Evolutionary conservation across 2,113 vertebrate genomes (phyloP), one percentile per base, ranked within the genome.

Genomic region (Shinisaurus crocodilurus): DNA sequence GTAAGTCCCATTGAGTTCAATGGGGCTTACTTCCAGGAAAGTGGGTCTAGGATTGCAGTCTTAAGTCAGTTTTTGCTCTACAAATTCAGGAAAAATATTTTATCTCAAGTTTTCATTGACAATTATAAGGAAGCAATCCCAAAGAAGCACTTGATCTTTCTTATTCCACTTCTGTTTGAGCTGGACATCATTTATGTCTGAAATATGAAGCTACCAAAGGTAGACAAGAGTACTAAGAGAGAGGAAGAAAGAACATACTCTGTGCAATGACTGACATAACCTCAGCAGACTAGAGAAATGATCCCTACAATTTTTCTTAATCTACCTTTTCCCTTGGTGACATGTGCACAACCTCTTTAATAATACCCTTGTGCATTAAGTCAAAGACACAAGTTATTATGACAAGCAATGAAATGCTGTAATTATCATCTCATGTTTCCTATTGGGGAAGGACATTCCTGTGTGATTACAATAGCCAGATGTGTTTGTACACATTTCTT

Each of bases 391-490:
- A 90, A 88, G 84, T 79, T 93, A 94, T 95, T 93, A 93, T 92
- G 92, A 81, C 90, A 67, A 94, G 87, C 86, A 95, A 94, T 74
- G 70, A 95, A 96, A 94, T 34, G 57, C 91, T 93, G 89, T 94
- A 93, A 94, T 93, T 82, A 88, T 40, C 85, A 43, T 90, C 67
- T 95, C 86, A 88, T 54, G 57, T 94, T 93, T 94, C 86, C 90
- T 95, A 88, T 86, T 86, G 92, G 92, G 94, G 86, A 96, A 95
- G 93, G 93, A 92, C 84, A 92, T 93, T 91, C 81, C 76, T 85
- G 69, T 95, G 87, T 63, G 86, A 60, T 87, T 63, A 93, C 85
- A 94, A 92, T 89, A 93, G 91, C 85, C 89, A 95, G 91, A 92
- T 45, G 76, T 82, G 82, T 92, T 91, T 94, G 93, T 32, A 1